Base-by-base conservation (phyloP, 2,888 invertebrate species). In the Cheilosia urbana region DNA sequence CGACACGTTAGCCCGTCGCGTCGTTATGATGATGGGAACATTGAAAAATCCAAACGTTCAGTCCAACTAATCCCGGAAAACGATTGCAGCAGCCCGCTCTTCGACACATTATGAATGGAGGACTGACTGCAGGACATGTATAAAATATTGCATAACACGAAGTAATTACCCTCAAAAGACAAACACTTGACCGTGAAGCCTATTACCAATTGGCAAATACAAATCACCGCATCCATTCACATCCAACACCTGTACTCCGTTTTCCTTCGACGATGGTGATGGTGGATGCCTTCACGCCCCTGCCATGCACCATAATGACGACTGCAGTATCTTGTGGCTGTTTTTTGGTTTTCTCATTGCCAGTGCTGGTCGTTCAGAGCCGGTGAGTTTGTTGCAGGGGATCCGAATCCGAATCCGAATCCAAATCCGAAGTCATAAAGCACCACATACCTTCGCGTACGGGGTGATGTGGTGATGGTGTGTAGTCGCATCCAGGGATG, bases 191-290 rank as follows among this genome's bases (percentile, higher is more conserved):
- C 84, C 84, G 42, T 80, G 75, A 47, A 80, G 71, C 71, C 80
- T 84, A 80, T 84, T 84, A 76, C 79, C 84, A 84, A 84, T 84
- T 84, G 80, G 71, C 75, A 76, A 84, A 75, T 75, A 80, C 84
- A 84, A 84, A 80, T 84, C 75, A 76, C 80, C 84, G 60, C 84
- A 80, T 79, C 84, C 79, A 79, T 84, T 79, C 73, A 73, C 79
- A 84, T 79, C 73, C 79, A 84, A 84, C 83, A 84, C 83, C 83
- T 84, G 83, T 72, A 73, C 53, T 42, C 57, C 57, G 40, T 53
- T 40, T 60, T 27, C 57, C 51, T 47, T 60, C 51, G 72, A 42
- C 55, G 24, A 24, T 40, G 62, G 53, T 57, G 24, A 24, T 24
- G 62, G 53, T 57, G 73, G 65, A 84, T 84, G 19, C 69, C 73